phyloP scores from a whole-genome alignment of 2,797 vertebrate genomes.

The Caiman crocodilus region DNA sequence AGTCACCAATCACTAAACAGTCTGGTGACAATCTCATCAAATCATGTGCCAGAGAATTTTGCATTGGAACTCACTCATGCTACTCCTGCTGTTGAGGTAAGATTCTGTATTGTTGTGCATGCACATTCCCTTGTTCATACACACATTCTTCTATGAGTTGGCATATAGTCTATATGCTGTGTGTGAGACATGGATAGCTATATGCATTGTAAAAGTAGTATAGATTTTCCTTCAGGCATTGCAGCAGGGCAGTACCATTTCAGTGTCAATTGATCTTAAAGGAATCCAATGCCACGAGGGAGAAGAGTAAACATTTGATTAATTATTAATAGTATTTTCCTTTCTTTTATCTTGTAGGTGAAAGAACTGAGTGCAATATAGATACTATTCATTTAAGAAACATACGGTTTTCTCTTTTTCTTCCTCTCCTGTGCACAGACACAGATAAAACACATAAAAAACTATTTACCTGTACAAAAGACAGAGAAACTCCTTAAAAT shows the following conservation, averaged over 20 bases:
- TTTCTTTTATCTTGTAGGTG: neutral
- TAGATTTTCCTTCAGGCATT: neutral
- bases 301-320: neutral
- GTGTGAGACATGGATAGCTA: fast-evolving
- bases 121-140: neutral
- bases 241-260: neutral
- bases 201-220: neutral
- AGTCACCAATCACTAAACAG: slow-evolving; percentile 98
- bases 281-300: neutral
- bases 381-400: neutral
- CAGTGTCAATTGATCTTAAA: neutral
- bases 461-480: neutral
- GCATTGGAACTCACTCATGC: slow-evolving; percentile 94
- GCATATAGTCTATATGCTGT: neutral
- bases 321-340: neutral
- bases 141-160: fast-evolving
- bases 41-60: slow-evolving; percentile 94
- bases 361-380: neutral
- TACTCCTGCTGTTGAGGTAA: slow-evolving; percentile 97
- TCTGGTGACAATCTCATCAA: slow-evolving; percentile 97
- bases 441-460: neutral
- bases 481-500: neutral
- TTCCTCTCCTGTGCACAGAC: neutral
- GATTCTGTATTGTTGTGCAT: slow-evolving; percentile 33
- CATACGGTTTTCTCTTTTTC: neutral